phyloP scores from a whole-genome alignment of 37 sponge, comb jelly and placozoan species.

The Diacarnus erythraeanus region DNA sequence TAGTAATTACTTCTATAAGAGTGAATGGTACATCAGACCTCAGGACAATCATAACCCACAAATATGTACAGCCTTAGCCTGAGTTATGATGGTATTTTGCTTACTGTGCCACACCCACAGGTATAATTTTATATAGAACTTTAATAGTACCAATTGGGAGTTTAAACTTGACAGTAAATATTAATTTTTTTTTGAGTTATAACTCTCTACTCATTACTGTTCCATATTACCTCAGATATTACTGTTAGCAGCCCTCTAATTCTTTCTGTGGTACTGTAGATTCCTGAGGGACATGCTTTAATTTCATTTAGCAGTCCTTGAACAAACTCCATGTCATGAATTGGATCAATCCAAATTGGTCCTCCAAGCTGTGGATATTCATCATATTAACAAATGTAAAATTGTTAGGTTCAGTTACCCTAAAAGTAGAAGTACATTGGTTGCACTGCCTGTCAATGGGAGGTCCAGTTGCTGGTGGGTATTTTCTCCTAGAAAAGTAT shows the following conservation, averaged over 20 bases:
- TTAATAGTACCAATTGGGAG: too few species aligned
- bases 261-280: slow-evolving; percentile 67
- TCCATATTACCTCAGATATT: slow-evolving; percentile 63
- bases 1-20: too few species aligned
- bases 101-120: background rate
- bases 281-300: background rate
- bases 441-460: slow-evolving; percentile 80
- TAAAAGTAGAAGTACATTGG: slow-evolving; percentile 77
- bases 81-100: too few species aligned
- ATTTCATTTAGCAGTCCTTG: slow-evolving; percentile 57
- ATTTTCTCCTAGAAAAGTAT: slow-evolving; percentile 45
- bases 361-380: slow-evolving; percentile 79
- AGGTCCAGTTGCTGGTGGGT: slow-evolving; percentile 75
- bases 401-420: slow-evolving; percentile 28
- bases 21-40: too few species aligned
- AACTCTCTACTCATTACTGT: too few species aligned
- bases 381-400: background rate
- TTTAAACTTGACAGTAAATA: slow-evolving; percentile 3
- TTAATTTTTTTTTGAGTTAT: too few species aligned
- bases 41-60: too few species aligned
- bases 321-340: slow-evolving; percentile 90
- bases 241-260: slow-evolving; percentile 87
- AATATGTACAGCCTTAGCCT: too few species aligned
- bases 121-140: background rate
- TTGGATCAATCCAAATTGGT: slow-evolving; percentile 91